Percentiles rank a stretch among this genome's conserved stretches.
phyloP scores from a whole-genome alignment of 2,113 vertebrate species.

The Psittacara wagleri region DNA sequence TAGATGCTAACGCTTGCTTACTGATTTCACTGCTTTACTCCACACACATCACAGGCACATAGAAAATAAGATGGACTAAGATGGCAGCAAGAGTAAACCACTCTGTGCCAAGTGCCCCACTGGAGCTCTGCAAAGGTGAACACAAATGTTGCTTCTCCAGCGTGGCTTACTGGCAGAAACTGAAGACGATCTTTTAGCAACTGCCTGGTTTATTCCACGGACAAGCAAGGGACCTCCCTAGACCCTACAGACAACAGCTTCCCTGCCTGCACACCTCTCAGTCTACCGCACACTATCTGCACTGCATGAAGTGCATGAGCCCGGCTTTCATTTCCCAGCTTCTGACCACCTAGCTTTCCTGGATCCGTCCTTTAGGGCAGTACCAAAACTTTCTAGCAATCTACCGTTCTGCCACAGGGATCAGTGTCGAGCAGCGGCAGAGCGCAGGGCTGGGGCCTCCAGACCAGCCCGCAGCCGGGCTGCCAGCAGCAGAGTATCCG shows the following conservation, averaged over 20 bases:
- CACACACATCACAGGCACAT: neutral
- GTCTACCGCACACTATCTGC: neutral
- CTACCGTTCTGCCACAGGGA: fast-evolving
- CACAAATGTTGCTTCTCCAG: neutral
- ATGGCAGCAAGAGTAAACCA: neutral
- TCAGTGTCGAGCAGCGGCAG: neutral
- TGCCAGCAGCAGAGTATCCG: neutral
- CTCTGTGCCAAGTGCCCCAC: fast-evolving
- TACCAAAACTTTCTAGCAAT: neutral
- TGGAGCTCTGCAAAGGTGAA: neutral
- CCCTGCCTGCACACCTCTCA: neutral
- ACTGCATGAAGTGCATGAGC: neutral
- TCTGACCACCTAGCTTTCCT: neutral
- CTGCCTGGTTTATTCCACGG: neutral
- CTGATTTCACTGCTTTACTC: neutral
- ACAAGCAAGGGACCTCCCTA: neutral
- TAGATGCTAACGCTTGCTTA: neutral
- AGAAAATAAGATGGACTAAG: neutral
- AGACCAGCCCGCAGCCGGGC: neutral
- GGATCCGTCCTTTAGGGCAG: neutral
- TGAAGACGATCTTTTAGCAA: neutral
- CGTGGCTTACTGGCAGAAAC: neutral
- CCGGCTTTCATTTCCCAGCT: neutral
- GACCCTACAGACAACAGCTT: neutral
- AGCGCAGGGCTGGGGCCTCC: neutral